Base-by-base conservation (phyloP, 2,113 vertebrate species). In the Lates calcarifer region DNA sequence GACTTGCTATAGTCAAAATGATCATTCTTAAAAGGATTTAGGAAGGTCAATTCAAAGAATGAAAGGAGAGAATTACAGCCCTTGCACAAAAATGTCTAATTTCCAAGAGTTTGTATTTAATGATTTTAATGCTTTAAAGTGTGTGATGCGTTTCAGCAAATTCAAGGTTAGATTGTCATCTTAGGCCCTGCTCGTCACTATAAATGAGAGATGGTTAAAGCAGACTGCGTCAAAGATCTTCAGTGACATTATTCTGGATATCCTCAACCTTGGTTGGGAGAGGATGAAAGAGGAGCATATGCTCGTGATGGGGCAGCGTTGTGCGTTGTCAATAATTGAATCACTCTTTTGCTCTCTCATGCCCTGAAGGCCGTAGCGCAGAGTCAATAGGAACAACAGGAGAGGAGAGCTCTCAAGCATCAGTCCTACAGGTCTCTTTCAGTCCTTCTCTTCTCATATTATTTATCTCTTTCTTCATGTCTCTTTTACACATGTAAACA, bases 311-410 rank as follows among this genome's bases (percentile, higher is more conserved):
- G 77, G 60, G 77, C 68, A 28, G 47, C 28, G 55, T 77, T 86
- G 79, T 64, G 35, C n/a, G 18, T 51, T 71, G 87, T 92, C 90
- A 91, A 90, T 92, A 91, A 88, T 86, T 90, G 77, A 91, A 88
- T 90, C 89, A 72, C 77, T 90, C 78, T 74, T 68, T 88, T 56
- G 60, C 33, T 62, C 76, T 78, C 68, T 70, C 61, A 33, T 74
- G 79, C 88, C 90, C 87, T 4, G 74, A 49, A 88, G 83, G 81
- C 87, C 2, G 35, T 22, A 51, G 62, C 39, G 63, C 72, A 51
- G 20, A 86, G 86, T 88, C 81, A 89, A 79, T 84, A 77, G 82
- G 64, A 89, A 45, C 58, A 43, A 75, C 80, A 26, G 17, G 61
- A 81, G 79, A 71, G 77, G 31, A 73, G 49, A 56, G 80, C 81